These are phyloP conservation scores for Drosophila meridiana DNA, from an alignment of 2,888 invertebrate species.

Conservation along the genomic window DNA sequence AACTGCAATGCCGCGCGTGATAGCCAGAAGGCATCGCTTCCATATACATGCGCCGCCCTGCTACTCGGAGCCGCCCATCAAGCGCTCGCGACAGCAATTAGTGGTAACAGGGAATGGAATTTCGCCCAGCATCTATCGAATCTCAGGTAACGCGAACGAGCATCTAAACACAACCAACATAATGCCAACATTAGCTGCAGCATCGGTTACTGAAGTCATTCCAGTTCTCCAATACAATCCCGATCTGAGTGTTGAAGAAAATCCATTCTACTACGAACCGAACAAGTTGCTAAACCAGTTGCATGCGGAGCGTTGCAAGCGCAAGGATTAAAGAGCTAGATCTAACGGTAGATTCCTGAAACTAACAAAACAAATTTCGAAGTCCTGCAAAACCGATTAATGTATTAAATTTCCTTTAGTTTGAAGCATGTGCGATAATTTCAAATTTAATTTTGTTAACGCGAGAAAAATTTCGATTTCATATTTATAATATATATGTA, in stretches of 20 bases:
- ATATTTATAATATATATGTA: not conserved
- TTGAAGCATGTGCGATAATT: too few relatives aligned
- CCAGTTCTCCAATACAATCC: constrained; percentile 10
- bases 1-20: not conserved
- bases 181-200: not conserved
- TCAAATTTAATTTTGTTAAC: not conserved
- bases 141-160: not conserved
- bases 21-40: not conserved
- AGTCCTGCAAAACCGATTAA: not conserved
- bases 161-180: not conserved
- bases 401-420: not conserved
- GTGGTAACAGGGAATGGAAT: not conserved
- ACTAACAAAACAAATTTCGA: not conserved
- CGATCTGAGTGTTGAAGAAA: constrained; percentile 23
- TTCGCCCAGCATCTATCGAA: not conserved
- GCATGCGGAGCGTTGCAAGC: constrained; percentile 26
- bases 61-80: constrained; percentile 4
- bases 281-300: constrained; percentile 26
- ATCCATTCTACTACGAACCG: constrained; percentile 43
- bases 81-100: not conserved
- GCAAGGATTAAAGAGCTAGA: not conserved
- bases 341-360: not conserved
- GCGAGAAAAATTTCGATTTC: not conserved
- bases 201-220: not conserved
- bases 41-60: not conserved